These are phyloP conservation scores for Protomyctophum bolini DNA, from an alignment of 2,113 vertebrate genomes.

Conservation along the genomic window DNA sequence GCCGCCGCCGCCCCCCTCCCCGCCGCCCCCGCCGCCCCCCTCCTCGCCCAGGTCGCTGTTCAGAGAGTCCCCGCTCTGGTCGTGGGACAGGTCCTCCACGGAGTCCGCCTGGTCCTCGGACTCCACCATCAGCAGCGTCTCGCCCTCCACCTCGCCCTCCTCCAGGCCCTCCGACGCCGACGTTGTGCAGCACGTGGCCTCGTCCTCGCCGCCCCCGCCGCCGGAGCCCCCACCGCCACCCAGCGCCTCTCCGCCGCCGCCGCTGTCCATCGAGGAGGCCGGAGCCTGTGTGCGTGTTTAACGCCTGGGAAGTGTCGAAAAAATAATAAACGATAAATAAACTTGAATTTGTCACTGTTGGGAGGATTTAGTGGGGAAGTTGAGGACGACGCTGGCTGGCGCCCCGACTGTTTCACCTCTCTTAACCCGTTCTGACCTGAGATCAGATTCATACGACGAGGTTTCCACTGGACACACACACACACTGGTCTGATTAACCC, in stretches of 20 bases:
- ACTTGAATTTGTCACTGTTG: too few relatives aligned
- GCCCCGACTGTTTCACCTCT: too few relatives aligned
- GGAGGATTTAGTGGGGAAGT: too few relatives aligned
- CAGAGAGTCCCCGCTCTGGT: constrained; percentile 95
- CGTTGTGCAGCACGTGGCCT: constrained; percentile 87
- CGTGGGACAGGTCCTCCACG: constrained; percentile 94
- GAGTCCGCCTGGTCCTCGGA: constrained; percentile 96
- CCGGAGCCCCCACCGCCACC: constrained; percentile 37
- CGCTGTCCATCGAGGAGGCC: constrained; percentile 82
- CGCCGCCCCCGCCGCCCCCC: constrained; percentile 69
- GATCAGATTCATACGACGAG: too few relatives aligned
- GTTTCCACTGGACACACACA: too few relatives aligned
- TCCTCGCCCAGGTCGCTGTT: constrained; percentile 93
- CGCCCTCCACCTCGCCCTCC: constrained; percentile 96
- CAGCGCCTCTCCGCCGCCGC: constrained; percentile 80
- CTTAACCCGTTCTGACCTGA: too few relatives aligned
- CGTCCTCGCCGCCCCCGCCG: constrained; percentile 72
- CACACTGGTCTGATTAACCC: too few relatives aligned
- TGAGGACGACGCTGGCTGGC: too few relatives aligned
- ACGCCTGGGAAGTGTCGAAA: too few relatives aligned
- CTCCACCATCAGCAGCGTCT: constrained; percentile 94
- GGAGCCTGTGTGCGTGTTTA: too few relatives aligned
- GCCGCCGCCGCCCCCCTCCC: constrained; percentile 57
- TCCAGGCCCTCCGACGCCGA: constrained; percentile 93
- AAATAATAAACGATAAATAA: too few relatives aligned